Evolutionary conservation across 2,797 vertebrate genomes (phyloP).

Genomic region (Tiaroga cobitis): DNA sequence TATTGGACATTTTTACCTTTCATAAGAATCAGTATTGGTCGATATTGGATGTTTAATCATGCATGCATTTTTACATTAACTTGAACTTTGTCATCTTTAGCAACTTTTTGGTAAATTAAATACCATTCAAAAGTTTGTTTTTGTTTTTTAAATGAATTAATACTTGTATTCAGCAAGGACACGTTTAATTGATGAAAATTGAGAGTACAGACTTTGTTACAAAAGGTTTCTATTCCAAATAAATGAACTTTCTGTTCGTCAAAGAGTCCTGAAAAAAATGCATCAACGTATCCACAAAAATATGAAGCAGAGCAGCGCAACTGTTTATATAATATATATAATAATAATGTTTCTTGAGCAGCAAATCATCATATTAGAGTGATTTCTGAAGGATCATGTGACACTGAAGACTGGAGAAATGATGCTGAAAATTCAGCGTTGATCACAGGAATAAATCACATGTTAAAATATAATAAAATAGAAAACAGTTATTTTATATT

Average conservation of each 20-base stretch:
- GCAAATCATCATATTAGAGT: background rate
- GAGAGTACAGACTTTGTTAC: background rate
- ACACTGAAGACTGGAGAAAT: background rate
- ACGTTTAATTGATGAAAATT: background rate
- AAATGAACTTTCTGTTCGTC: background rate
- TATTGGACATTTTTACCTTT: background rate
- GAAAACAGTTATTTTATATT: background rate
- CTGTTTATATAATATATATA: too few relatives aligned
- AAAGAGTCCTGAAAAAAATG: background rate
- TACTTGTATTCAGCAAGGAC: background rate
- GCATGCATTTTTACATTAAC: background rate
- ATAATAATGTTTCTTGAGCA: background rate
- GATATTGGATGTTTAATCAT: background rate
- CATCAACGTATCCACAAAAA: background rate
- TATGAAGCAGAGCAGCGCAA: background rate
- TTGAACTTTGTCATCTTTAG: background rate
- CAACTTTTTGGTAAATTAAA: background rate
- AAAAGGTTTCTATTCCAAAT: background rate
- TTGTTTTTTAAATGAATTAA: background rate
- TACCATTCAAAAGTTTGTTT: background rate
- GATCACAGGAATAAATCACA: background rate
- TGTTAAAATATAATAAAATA: background rate
- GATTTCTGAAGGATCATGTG: background rate
- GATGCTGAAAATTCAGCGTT: background rate
- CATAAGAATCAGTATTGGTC: background rate